phyloP scores from a whole-genome alignment of 2,113 vertebrate genomes.

The Sinocyclocheilus rhinocerous region DNA sequence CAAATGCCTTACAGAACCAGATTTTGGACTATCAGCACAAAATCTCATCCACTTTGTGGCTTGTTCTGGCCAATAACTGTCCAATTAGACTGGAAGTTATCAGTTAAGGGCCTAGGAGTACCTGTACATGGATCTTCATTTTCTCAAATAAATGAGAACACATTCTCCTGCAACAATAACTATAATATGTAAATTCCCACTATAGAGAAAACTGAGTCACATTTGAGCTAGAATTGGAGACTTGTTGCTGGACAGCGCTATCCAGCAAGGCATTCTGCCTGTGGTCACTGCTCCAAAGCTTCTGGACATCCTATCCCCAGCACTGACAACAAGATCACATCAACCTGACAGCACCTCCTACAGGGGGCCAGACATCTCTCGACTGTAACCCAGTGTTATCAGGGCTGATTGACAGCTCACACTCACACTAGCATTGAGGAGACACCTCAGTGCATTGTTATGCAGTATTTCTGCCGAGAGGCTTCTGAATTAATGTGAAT shows the following conservation, averaged over 20 bases:
- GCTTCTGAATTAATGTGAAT: constrained; percentile 42
- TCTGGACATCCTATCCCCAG: constrained; percentile 56
- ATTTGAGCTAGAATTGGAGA: neutral
- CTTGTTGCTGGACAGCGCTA: neutral
- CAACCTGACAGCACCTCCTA: constrained; percentile 76
- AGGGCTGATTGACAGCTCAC: constrained; percentile 73
- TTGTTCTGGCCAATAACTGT: neutral
- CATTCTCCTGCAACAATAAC: neutral
- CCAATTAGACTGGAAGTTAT: neutral
- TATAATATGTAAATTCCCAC: neutral
- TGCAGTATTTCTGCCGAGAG: constrained; percentile 19
- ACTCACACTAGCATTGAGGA: constrained; percentile 33
- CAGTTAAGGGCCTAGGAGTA: neutral
- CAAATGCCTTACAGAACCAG: neutral
- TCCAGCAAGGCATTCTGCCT: constrained; percentile 21
- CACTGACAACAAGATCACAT: constrained; percentile 69
- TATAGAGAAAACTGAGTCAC: neutral
- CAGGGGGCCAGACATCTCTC: constrained; percentile 69
- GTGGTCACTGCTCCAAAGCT: constrained; percentile 52
- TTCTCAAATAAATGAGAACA: neutral
- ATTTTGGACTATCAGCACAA: neutral
- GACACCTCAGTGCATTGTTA: constrained; percentile 26
- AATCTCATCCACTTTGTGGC: neutral
- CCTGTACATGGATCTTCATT: neutral
- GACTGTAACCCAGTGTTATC: constrained; percentile 66